Evolutionary conservation across 2,113 vertebrate species (phyloP).

Genomic region (Labeo rohita): DNA sequence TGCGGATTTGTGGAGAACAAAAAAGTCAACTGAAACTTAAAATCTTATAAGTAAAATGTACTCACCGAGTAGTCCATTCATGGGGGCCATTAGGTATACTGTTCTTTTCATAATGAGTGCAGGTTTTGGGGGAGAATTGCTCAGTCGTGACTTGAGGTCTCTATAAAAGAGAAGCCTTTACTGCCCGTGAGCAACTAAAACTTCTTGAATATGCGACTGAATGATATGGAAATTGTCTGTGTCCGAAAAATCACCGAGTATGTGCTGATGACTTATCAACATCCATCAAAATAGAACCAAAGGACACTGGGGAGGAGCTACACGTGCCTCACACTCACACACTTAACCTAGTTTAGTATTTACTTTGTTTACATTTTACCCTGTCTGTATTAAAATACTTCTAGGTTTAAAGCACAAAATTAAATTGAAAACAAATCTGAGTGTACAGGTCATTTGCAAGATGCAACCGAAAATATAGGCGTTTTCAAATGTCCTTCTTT

Average conservation of each 20-base stretch:
- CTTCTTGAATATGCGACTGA: not conserved
- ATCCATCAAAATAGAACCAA: conserved; percentile 27
- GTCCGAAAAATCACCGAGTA: not conserved
- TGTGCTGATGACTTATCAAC: conserved; percentile 9
- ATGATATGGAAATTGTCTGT: not conserved
- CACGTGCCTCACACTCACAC: not conserved
- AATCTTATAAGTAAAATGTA: conserved; percentile 6
- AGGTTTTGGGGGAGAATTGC: not conserved
- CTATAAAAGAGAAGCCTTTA: not conserved
- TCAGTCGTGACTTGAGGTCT: not conserved
- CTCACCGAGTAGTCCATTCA: conserved; percentile 68
- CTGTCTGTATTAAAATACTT: not conserved
- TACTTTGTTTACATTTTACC: not conserved
- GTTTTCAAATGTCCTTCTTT: not conserved
- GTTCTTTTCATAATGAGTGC: conserved; percentile 62
- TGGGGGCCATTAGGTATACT: conserved; percentile 59
- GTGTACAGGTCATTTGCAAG: not conserved
- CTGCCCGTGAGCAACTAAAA: not conserved
- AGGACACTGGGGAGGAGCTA: conserved; percentile 20
- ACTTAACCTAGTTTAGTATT: not conserved
- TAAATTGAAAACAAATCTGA: not conserved
- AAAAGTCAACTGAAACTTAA: not conserved
- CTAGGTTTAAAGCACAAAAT: not conserved
- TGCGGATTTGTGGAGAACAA: not conserved
- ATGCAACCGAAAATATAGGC: not conserved